Conservation (phyloP, 2,797 vertebrate genomes). For the Peromyscus aztecus region DNA sequence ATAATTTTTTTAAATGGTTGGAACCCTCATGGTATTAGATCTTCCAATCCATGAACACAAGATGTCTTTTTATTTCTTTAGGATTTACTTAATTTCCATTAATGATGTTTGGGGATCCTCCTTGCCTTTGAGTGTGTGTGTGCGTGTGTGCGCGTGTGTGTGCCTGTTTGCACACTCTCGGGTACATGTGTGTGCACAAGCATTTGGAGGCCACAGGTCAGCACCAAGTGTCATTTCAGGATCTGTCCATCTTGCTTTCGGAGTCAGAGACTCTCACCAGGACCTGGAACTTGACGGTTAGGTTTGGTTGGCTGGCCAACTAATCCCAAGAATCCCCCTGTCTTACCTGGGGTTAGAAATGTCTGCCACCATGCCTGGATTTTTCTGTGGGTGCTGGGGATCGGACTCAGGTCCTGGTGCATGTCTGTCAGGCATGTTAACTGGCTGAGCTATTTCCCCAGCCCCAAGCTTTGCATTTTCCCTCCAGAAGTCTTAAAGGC, state of each 20-base stretch:
- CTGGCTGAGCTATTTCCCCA: neutral
- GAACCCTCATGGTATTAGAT: neutral
- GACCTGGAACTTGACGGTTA: too few relatives aligned
- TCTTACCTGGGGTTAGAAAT: neutral
- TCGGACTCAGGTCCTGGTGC: neutral
- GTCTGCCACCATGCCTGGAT: too few relatives aligned
- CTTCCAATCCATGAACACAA: neutral
- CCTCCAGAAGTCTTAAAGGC: too few relatives aligned
- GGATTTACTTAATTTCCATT: neutral
- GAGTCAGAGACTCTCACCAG: neutral
- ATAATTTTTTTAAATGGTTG: neutral
- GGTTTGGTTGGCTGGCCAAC: neutral
- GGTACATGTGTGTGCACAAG: too few relatives aligned
- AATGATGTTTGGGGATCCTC: neutral
- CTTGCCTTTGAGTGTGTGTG: neutral
- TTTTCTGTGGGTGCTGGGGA: neutral
- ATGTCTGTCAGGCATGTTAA: neutral
- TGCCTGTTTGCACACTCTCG: neutral
- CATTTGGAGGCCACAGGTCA: neutral
- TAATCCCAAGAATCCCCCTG: neutral
- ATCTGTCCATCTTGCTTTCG: neutral
- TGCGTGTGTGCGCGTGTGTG: neutral
- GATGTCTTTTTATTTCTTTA: neutral
- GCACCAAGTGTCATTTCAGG: neutral
- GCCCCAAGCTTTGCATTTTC: neutral